Evolutionary conservation across 2,797 vertebrate genomes (phyloP).

Genomic region (Pitangus sulphuratus): DNA sequence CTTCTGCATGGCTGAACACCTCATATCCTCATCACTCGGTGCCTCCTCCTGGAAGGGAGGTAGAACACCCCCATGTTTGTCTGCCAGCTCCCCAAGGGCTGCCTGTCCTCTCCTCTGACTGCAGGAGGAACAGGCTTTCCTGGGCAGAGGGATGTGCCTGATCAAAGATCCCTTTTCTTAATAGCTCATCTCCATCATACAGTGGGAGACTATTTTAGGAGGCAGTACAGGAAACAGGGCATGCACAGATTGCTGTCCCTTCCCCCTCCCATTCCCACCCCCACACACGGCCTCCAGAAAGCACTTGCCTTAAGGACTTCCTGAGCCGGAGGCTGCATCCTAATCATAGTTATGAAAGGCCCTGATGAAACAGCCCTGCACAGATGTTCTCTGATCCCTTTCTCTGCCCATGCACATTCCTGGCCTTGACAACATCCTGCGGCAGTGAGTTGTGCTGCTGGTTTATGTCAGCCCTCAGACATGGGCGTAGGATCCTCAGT

Average conservation of each 20-base stretch:
- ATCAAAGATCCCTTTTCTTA: neutral
- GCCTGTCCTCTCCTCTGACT: neutral
- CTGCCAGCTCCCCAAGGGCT: neutral
- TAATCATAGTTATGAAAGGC: neutral
- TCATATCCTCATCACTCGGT: neutral
- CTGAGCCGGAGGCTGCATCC: constrained; percentile 24
- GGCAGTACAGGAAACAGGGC: neutral
- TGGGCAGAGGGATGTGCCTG: neutral
- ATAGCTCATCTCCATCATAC: neutral
- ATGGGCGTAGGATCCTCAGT: neutral
- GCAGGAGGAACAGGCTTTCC: neutral
- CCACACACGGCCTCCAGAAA: neutral
- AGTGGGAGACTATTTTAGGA: neutral
- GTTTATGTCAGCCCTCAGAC: constrained; percentile 3
- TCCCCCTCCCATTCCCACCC: too few relatives aligned
- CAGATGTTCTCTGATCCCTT: constrained; percentile 24
- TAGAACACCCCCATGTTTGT: neutral
- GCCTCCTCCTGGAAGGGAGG: neutral
- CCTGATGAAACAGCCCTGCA: neutral
- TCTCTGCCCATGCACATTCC: constrained; percentile 16
- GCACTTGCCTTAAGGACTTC: constrained; percentile 7
- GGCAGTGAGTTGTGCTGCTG: neutral
- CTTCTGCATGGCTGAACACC: neutral
- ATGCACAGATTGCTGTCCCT: neutral
- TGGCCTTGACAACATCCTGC: constrained; percentile 10